These are phyloP conservation scores for Smithornis capensis DNA, from an alignment of 2,113 vertebrate species.

Conservation along the genomic window DNA sequence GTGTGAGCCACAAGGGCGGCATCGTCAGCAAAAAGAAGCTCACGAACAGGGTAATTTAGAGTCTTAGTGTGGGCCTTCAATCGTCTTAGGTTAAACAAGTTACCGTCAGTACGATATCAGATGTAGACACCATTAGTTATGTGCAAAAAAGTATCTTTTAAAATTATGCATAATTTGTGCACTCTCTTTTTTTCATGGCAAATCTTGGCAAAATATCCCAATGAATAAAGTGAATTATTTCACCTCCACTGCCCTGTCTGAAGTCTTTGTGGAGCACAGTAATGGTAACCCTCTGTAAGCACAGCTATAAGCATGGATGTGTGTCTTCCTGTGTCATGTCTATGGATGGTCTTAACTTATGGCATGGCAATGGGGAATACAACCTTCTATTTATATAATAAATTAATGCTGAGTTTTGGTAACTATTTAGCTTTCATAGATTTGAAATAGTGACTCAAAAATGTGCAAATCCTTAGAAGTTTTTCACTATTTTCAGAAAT, in stretches of 20 bases:
- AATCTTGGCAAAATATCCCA: not conserved
- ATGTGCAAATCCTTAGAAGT: not conserved
- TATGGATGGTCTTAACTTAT: not conserved
- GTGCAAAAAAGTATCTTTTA: not conserved
- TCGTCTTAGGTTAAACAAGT: too few relatives aligned
- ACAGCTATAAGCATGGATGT: not conserved
- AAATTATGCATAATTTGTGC: not conserved
- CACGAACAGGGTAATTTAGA: too few relatives aligned
- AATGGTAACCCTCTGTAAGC: not conserved
- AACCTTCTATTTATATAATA: not conserved
- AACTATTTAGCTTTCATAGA: not conserved
- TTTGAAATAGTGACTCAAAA: not conserved
- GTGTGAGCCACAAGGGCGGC: too few relatives aligned
- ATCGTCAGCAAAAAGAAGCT: too few relatives aligned
- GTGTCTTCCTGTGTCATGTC: not conserved
- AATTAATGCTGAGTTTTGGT: not conserved
- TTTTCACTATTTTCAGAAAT: not conserved
- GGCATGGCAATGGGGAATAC: rapidly evolving
- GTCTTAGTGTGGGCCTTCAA: too few relatives aligned
- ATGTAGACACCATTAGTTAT: too few relatives aligned
- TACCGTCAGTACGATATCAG: too few relatives aligned
- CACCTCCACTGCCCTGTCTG: rapidly evolving
- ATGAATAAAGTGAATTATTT: not conserved
- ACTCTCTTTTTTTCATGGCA: not conserved
- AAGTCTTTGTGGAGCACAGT: not conserved